These are phyloP conservation scores for Phoeniculus purpureus DNA, from an alignment of 2,797 vertebrate genomes.

Conservation along the genomic window DNA sequence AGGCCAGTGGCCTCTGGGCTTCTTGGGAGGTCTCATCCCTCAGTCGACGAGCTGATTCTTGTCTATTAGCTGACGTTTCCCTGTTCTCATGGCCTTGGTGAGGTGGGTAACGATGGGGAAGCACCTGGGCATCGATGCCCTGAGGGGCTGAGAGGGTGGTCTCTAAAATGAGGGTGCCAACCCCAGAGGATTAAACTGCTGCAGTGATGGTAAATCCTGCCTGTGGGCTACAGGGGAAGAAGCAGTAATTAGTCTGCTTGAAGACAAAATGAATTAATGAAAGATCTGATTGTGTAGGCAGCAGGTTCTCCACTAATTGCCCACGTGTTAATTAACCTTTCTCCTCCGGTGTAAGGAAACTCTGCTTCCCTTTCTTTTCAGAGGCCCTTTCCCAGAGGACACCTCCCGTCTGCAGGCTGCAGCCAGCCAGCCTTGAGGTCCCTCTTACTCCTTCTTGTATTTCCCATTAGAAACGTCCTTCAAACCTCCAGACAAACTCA, in stretches of 20 bases:
- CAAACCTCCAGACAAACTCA: no score
- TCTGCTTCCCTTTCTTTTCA: background rate
- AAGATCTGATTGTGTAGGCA: background rate
- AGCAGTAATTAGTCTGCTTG: background rate
- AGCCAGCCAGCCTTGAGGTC: background rate
- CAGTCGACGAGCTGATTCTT: background rate
- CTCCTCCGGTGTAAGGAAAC: background rate
- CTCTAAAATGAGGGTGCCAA: background rate
- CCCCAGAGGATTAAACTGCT: background rate
- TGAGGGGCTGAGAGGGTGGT: accelerated
- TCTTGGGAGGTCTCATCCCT: background rate
- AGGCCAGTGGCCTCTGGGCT: accelerated
- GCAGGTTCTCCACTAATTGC: background rate
- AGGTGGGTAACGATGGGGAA: background rate
- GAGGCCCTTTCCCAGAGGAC: background rate
- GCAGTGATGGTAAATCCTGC: background rate
- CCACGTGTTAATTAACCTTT: background rate
- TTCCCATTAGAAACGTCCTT: background rate
- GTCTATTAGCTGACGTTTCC: background rate
- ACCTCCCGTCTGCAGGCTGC: background rate
- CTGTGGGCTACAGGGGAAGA: background rate
- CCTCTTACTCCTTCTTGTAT: background rate
- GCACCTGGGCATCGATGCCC: accelerated
- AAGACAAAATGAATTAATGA: background rate
- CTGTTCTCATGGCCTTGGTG: background rate